Evolutionary conservation across 2,888 invertebrate species (phyloP), one percentile per base, ranked within the genome.

Genomic region (Pterostichus madidus): DNA sequence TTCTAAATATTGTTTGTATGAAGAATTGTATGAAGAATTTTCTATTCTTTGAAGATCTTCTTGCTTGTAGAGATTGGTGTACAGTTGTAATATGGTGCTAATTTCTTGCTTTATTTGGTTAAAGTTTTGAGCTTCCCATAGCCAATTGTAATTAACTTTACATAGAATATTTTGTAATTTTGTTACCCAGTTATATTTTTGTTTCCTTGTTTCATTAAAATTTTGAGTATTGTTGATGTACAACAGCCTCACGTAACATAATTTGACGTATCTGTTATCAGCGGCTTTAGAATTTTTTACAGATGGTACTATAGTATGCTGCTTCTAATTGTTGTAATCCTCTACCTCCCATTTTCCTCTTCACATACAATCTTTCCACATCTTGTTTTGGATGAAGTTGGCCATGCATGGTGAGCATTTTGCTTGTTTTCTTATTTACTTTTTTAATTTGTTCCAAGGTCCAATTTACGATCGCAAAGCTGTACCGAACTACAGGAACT

Each of bases 251-350:
- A 6, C 15, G 53, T 53, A 17, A 8, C 53, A 53, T 15, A 53
- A 2, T 32, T 61, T 61, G 3, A 61, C 11, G 11, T 61, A 61
- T 61, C 32, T 61, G 13, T 61, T 10, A 32, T 61, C n/a, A n/a
- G n/a, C n/a, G n/a, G n/a, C n/a, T n/a, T n/a, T n/a, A n/a, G n/a
- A n/a, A n/a, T n/a, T n/a, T n/a, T n/a, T n/a, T n/a, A n/a, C n/a
- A n/a, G n/a, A n/a, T n/a, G n/a, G n/a, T n/a, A n/a, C n/a, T n/a
- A n/a, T n/a, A n/a, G n/a, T n/a, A n/a, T n/a, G n/a, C n/a, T n/a
- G n/a, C n/a, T n/a, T n/a, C n/a, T n/a, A n/a, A n/a, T n/a, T n/a
- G n/a, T n/a, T n/a, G n/a, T n/a, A n/a, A n/a, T n/a, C n/a, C n/a
- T n/a, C n/a, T n/a, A n/a, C n/a, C n/a, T n/a, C n/a, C n/a, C n/a